Evolutionary conservation across 2,888 invertebrate genomes (phyloP).

Genomic region (Dynastes hyllus): DNA sequence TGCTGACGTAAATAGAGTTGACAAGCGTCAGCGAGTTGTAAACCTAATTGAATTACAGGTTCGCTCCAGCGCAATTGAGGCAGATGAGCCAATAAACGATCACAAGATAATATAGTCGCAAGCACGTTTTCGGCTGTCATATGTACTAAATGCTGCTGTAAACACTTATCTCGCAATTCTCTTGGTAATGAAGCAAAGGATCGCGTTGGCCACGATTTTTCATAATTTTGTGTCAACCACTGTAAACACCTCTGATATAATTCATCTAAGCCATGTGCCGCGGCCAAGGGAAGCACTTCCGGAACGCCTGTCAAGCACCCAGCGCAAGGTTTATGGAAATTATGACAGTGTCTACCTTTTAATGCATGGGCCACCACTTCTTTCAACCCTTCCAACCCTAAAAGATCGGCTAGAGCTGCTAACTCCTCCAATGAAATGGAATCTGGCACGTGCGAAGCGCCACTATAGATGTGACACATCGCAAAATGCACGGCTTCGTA

Average conservation of each 20-base stretch:
- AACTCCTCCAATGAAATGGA: constrained; percentile 83
- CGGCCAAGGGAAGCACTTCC: constrained; percentile 87
- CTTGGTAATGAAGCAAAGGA: constrained; percentile 89
- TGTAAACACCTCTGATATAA: constrained; percentile 88
- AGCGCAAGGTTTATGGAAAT: constrained; percentile 95
- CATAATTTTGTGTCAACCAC: constrained; percentile 92
- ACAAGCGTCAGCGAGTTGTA: constrained; percentile 86
- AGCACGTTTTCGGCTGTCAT: constrained; percentile 87
- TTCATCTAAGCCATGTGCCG: constrained; percentile 91
- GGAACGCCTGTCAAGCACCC: constrained; percentile 90
- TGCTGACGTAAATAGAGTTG: constrained; percentile 86
- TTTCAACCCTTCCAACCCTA: constrained; percentile 92
- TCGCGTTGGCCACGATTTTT: constrained; percentile 92
- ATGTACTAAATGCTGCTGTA: constrained; percentile 86
- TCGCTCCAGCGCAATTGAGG: constrained; percentile 89
- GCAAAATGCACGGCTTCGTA: constrained; percentile 92
- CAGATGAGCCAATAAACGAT: constrained; percentile 84
- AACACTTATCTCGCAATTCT: constrained; percentile 88
- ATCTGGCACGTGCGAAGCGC: constrained; percentile 90
- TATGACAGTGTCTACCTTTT: constrained; percentile 91
- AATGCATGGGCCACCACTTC: constrained; percentile 92
- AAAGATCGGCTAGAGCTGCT: constrained; percentile 91
- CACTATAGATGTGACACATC: constrained; percentile 95
- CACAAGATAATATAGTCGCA: constrained; percentile 88
- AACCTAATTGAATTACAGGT: constrained; percentile 83